Evolutionary conservation across 2,113 vertebrate species (phyloP).

Genomic region (Pangasianodon gigas): DNA sequence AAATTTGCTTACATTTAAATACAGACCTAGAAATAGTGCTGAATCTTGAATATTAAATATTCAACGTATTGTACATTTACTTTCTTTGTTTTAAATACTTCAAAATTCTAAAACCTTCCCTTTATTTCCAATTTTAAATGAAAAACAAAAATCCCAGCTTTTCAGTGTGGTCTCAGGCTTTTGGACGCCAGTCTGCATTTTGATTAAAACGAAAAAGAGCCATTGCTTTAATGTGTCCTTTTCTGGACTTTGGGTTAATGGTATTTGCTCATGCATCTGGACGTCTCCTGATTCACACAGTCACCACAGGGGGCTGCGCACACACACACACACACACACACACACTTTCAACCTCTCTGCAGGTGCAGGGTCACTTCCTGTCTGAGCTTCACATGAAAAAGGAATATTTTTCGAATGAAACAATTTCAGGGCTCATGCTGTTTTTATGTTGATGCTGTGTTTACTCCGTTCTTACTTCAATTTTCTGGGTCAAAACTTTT

Average conservation of each 20-base stretch:
- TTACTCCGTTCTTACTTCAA: too few relatives aligned
- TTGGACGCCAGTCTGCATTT: neutral
- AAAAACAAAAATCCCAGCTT: neutral
- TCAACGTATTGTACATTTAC: too few relatives aligned
- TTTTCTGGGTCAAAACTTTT: slow-evolving; percentile 2
- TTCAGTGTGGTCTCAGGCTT: neutral
- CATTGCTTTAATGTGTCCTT: neutral
- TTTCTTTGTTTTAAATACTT: too few relatives aligned
- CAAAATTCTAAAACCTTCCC: too few relatives aligned
- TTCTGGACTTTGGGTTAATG: neutral
- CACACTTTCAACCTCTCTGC: neutral
- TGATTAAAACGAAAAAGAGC: neutral
- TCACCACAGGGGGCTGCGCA: neutral
- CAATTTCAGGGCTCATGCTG: neutral
- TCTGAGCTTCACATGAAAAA: neutral
- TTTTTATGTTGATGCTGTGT: neutral
- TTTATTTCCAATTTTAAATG: neutral
- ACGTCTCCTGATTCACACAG: neutral
- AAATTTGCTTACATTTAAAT: too few relatives aligned
- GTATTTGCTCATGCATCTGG: neutral
- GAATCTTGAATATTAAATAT: neutral
- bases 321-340: neutral
- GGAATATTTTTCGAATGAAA: neutral
- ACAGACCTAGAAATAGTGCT: neutral
- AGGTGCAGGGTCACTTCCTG: neutral